A percentile compares a stretch with the other conserved stretches of the same genome.
Evolutionary conservation across 2,113 vertebrate genomes (phyloP).

Genomic region (Ammospiza caudacuta): DNA sequence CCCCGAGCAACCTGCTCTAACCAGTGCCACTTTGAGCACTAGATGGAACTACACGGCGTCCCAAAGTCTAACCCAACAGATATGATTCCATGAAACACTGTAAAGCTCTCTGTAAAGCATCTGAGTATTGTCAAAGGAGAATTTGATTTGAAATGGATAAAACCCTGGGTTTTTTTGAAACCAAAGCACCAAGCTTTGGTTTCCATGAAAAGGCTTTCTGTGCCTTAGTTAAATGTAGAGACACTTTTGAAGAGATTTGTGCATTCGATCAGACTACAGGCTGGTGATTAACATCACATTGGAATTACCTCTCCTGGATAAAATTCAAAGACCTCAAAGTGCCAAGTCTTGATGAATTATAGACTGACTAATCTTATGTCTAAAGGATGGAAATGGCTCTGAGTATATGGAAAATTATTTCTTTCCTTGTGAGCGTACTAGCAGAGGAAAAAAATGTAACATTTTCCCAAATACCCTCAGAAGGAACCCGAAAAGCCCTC

Average conservation of each 20-base stretch:
- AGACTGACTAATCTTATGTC: not conserved
- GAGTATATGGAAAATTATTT: not conserved
- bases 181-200: not conserved
- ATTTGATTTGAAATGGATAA: not conserved
- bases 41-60: not conserved
- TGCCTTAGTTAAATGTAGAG: not conserved
- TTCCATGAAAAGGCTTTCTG: not conserved
- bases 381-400: not conserved
- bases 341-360: not conserved
- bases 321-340: not conserved
- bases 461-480: not conserved
- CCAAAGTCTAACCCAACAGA: not conserved
- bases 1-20: not conserved
- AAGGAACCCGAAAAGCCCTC: not conserved
- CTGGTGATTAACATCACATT: not conserved
- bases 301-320: not conserved
- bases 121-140: not conserved
- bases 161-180: not conserved
- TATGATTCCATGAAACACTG: not conserved
- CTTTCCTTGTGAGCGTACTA: not conserved
- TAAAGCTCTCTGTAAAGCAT: not conserved
- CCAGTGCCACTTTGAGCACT: not conserved
- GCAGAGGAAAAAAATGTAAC: not conserved
- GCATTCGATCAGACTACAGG: not conserved
- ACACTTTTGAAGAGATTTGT: not conserved